Conservation (phyloP, 2,113 vertebrate species). For the Callaeas wilsoni region DNA sequence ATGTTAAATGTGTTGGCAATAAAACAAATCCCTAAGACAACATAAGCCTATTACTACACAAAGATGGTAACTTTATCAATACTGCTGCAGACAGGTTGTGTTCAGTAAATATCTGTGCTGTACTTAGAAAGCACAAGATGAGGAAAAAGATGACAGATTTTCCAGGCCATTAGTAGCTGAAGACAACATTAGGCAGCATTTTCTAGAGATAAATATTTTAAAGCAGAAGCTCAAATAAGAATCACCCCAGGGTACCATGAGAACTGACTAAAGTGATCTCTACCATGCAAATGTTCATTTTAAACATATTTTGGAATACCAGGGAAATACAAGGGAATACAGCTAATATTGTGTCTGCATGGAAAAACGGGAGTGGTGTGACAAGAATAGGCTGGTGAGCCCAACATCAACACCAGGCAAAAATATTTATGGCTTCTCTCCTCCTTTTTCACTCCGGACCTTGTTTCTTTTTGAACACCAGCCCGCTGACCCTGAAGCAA, state of each 20-base stretch:
- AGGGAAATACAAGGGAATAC: constrained; percentile 21
- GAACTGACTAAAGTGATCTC: background rate
- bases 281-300: background rate
- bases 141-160: background rate
- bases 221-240: background rate
- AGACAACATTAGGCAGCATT: background rate
- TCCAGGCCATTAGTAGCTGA: background rate
- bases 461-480: background rate
- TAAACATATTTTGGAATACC: background rate
- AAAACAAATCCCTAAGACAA: background rate
- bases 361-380: background rate
- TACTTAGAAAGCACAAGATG: background rate
- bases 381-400: constrained; percentile 29
- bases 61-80: background rate
- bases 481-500: background rate
- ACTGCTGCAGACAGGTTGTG: background rate
- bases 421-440: background rate
- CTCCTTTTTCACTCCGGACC: background rate
- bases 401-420: background rate
- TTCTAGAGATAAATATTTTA: background rate
- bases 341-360: background rate
- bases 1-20: background rate
- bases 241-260: background rate
- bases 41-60: background rate
- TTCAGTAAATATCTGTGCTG: background rate